These are phyloP conservation scores for Desmophyllum pertusum DNA, from an alignment of 92 coral and sea anemone species.

Conservation along the genomic window DNA sequence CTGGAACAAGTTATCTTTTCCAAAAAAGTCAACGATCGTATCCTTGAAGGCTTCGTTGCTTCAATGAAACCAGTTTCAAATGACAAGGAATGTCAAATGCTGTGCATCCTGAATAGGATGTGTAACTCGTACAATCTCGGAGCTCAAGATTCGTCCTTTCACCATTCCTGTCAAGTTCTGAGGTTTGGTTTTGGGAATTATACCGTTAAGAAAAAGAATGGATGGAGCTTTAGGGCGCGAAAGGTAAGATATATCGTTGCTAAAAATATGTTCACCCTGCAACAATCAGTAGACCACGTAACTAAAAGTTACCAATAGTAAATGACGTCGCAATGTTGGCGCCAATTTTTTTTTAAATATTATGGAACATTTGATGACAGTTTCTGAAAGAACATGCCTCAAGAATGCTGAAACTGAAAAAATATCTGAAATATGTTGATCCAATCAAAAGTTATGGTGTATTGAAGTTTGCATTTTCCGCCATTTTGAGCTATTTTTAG, in stretches of 20 bases:
- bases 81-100: neutral
- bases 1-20: neutral
- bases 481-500: no score
- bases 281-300: no score
- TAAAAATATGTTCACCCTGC: no score
- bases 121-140: neutral
- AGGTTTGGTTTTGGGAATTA: neutral
- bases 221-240: neutral
- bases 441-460: no score
- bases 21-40: neutral
- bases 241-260: neutral
- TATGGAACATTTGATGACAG: no score
- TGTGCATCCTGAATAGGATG: neutral
- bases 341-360: no score
- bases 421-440: no score
- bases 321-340: no score
- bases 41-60: neutral
- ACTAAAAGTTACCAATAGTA: no score
- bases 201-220: neutral
- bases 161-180: neutral
- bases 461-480: no score
- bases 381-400: no score
- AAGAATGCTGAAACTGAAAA: no score
- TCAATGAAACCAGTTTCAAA: neutral
- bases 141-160: neutral